Base-by-base conservation (phyloP, 2,113 vertebrate genomes). In the Tetrax tetrax region DNA sequence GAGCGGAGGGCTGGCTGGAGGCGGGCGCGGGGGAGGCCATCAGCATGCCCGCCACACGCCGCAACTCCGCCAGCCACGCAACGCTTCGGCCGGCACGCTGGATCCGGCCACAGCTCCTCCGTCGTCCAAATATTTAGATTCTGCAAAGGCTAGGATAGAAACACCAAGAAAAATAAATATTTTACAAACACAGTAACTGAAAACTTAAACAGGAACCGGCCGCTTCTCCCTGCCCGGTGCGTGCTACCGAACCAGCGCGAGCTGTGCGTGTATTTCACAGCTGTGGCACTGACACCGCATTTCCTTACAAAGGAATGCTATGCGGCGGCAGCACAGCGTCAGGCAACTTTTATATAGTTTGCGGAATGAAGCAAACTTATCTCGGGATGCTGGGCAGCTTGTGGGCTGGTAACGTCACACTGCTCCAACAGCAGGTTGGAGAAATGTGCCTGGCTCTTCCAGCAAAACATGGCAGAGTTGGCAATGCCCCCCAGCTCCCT, bases 131-230 rank as follows among this genome's bases (percentile, higher is more conserved):
- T 94, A 91, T 95, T 97, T 95, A 88, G 95, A 86, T 83, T 95
- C 89, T 28, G 7, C 91, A 95, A 91, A 64, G 61, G 65, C 95
- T 79, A 7, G 69, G 93, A 77, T 71, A 91, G 96, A 96, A 97
- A 96, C 93, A 96, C 93, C 93, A 93, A 92, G 96, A 82, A 97
- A 97, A 97, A 95, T 95, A 96, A 97, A 97, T 96, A 95, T 95
- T 96, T 95, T 94, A 95, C 91, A 93, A 95, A 97, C 90, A 88
- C 33, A 63, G 96, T 92, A 96, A 97, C 97, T 16, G 3, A 96
- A 96, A 95, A 96, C 95, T 94, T 94, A 94, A 97, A 96, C 93
- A 96, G 90, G 95, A 97, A 91, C 95, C 85, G 19, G 3, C 72
- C 1, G 69, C 89, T 87, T 83, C 74, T 63, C 59, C 38, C 82